These are phyloP conservation scores for Spodoptera frugiperda DNA, from an alignment of 1,140 invertebrate genomes.

Conservation along the genomic window DNA sequence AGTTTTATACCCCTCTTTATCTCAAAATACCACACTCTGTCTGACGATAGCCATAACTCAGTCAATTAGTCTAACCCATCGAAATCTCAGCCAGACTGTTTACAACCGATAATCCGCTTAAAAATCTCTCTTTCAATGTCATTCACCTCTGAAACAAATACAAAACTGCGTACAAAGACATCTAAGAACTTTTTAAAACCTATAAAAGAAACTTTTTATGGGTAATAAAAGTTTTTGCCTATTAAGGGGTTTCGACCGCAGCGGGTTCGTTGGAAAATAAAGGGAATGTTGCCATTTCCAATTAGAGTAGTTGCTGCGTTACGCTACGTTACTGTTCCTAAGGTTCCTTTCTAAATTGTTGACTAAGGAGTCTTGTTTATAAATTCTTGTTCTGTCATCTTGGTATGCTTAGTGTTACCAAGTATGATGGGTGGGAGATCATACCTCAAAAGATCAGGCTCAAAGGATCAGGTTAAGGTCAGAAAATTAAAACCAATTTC, in stretches of 20 bases:
- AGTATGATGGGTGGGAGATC: too few relatives aligned
- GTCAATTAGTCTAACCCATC: too few relatives aligned
- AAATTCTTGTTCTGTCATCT: too few relatives aligned
- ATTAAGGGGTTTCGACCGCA: conserved; percentile 18
- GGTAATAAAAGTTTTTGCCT: conserved; percentile 5
- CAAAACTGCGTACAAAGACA: conserved; percentile 10
- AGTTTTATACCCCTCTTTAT: too few relatives aligned
- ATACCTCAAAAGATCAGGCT: too few relatives aligned
- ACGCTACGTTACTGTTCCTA: not conserved
- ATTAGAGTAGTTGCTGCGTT: not conserved
- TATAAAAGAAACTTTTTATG: conserved; percentile 34
- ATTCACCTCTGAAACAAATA: conserved; percentile 22
- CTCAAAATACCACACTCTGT: too few relatives aligned
- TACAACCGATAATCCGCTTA: conserved; percentile 11
- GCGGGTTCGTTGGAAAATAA: not conserved
- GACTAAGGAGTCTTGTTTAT: too few relatives aligned
- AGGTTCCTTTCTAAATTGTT: too few relatives aligned
- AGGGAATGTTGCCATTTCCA: conserved; percentile 12
- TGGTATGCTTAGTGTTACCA: too few relatives aligned
- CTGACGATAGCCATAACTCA: too few relatives aligned
- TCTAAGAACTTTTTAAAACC: conserved; percentile 16
- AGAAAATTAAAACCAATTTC: too few relatives aligned
- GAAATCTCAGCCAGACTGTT: not conserved
- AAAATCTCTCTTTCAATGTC: conserved; percentile 17
- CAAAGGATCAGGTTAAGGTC: too few relatives aligned